phyloP scores from a whole-genome alignment of 1,140 invertebrate species.

The Centruroides vittatus region DNA sequence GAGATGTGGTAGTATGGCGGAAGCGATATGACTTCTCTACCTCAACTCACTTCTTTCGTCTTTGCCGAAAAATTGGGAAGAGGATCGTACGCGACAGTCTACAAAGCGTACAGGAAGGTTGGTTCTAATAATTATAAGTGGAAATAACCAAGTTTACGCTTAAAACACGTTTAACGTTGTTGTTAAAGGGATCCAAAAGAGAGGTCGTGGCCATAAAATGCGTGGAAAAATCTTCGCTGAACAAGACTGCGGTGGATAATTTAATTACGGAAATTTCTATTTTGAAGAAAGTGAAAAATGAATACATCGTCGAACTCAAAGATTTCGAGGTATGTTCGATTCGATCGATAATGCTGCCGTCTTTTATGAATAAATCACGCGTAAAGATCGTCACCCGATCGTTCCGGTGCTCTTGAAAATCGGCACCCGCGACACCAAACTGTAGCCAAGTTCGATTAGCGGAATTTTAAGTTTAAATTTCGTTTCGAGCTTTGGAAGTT shows the following conservation, averaged over 20 bases:
- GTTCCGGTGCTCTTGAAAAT: too few relatives aligned
- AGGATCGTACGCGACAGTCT: conserved; percentile 76
- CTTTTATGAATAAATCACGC: too few relatives aligned
- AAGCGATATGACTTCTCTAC: conserved; percentile 2
- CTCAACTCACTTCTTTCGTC: conserved; percentile 2
- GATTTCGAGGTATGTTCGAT: conserved; percentile 46
- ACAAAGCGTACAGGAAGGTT: conserved; percentile 69
- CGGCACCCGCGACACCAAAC: too few relatives aligned
- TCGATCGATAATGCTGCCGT: background rate
- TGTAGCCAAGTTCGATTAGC: too few relatives aligned
- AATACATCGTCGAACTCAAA: conserved; percentile 67
- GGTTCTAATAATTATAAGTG: background rate
- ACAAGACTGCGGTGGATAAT: conserved; percentile 58
- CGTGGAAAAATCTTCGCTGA: conserved; percentile 57
- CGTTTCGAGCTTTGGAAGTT: too few relatives aligned
- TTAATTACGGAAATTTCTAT: conserved; percentile 72
- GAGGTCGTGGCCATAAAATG: conserved; percentile 69
- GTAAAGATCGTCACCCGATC: too few relatives aligned
- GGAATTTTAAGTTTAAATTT: too few relatives aligned
- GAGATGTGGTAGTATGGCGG: too few relatives aligned
- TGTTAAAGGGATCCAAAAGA: conserved; percentile 36
- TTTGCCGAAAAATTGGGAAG: conserved; percentile 16
- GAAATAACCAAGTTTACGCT: background rate
- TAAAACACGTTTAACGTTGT: background rate
- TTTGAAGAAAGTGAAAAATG: conserved; percentile 64